Base-by-base conservation (phyloP, 53 echinoderm and acorn worm species). In the Luidia sarsii region DNA sequence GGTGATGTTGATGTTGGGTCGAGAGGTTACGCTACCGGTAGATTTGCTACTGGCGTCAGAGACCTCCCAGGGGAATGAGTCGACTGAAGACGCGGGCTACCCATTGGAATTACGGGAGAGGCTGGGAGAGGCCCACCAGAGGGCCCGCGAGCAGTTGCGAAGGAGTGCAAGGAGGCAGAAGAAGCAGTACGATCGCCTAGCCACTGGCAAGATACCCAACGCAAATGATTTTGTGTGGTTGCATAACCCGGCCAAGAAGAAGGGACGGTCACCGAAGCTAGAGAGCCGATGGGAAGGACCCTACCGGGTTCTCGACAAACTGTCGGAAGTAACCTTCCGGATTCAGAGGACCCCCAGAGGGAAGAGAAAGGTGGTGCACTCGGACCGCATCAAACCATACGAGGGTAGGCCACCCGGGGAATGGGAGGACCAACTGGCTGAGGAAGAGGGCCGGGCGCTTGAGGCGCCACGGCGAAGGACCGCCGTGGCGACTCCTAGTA, bases 1-100 rank as follows among this genome's bases (percentile, higher is more conserved):
- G 27, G 33, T 41, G 2, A 71, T 57, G 61, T 41, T 71, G 71
- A 71, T 71, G 61, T 60, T 83, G 13, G 83, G 84, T 7, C 16
- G 84, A 20, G 64, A 72, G 31, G 62, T 61, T 5, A 72, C 18
- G 3, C 18, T 62, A 4, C 84, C 73, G 13, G 14, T 57, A 4
- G 83, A 83, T 49, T 23, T 57, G 41, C 41, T 41, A 11, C 11
- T 41, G 11, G 41, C 41, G 6, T 7, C 41, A 7, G 41, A 41
- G 41, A 6, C 41, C 6, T 6, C 41, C 11, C 6, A 6, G 11
- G 6, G 41, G 6, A 41, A 6, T 11, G 41, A 41, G 11, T 6
- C 41, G 6, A 6, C 41, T 7, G 41, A 41, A 11, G 11, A 41
- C 6, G 57, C 75, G 15, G 67, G 50, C 18, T 67, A 53, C 32